Evolutionary conservation across 2,113 vertebrate species (phyloP), one percentile per base, ranked within the genome.

Genomic region (Eurypyga helias): DNA sequence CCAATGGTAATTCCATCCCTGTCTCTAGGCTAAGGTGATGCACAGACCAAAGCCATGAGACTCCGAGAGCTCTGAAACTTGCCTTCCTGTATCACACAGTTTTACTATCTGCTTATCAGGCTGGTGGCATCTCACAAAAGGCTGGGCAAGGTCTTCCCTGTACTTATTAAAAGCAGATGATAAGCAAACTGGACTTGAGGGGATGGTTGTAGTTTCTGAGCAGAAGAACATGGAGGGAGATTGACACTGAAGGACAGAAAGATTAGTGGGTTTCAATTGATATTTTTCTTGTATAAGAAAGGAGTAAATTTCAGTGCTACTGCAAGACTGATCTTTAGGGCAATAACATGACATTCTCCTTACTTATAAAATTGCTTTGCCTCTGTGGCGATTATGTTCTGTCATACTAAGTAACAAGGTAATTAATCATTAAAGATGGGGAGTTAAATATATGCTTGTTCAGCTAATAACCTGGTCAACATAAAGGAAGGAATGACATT

Each of bases 401-500:
- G 31, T 52, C 57, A 64, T 58, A 46, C 19, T 46, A 78, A 86
- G 64, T 43, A 86, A 94, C 41, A 54, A 86, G 45, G 12, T 38
- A 84, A 75, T 78, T 73, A 4, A 64, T 89, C 64, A 87, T 34
- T 75, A 75, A 90, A 61, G 52, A 88, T 48, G 9, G 52, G 19
- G 11, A 88, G 54, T 70, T 82, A 89, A 92, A 94, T 60, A 65
- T 60, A 36, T 31, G 61, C 73, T 91, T 95, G 70, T 69, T 93
- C 89, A 95, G 77, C 83, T 87, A 93, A 75, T 73, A 89, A 67
- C 33, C 19, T 87, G 55, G 48, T 69, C 48, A 87, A 73, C 9
- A n/a, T 67, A 72, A 34, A 94, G 67, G 43, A 90, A 89, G 69
- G 20, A 91, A 90, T 72, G 58, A 88, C 29, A 90, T 92, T 90